Percentiles rank a stretch among this genome's conserved stretches.
Conservation (phyloP, 2,113 vertebrate species). For the Paramisgurnus dabryanus region DNA sequence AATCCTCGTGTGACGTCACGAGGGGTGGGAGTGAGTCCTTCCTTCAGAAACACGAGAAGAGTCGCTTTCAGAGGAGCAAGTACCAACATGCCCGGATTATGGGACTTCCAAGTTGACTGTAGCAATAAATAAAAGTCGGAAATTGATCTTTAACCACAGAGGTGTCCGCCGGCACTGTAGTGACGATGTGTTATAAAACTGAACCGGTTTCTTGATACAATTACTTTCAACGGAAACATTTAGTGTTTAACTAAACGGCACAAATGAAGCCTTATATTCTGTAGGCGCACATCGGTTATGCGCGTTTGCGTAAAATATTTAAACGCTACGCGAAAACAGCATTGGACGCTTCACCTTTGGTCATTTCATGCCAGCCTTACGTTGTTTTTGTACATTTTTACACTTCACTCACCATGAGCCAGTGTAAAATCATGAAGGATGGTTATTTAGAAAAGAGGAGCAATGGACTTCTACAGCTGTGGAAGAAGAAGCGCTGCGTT, state of each 20-base stretch:
- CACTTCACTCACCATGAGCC: slow-evolving; percentile 68
- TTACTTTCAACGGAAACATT: not conserved
- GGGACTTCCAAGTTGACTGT: slow-evolving; percentile 7
- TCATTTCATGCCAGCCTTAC: not conserved
- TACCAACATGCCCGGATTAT: slow-evolving; percentile 78
- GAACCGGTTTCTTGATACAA: not conserved
- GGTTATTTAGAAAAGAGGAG: slow-evolving; percentile 92
- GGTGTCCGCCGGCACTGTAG: not conserved
- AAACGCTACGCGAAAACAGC: not conserved
- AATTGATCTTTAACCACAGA: slow-evolving; percentile 9
- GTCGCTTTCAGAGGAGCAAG: slow-evolving; percentile 75
- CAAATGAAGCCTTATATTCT: not conserved
- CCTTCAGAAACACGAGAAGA: slow-evolving; percentile 55
- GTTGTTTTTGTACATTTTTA: not conserved
- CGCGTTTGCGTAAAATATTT: not conserved
- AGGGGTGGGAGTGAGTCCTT: slow-evolving; percentile 65
- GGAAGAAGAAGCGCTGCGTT: slow-evolving; percentile 91
- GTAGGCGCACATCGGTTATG: not conserved
- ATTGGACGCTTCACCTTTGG: not conserved
- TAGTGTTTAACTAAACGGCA: not conserved
- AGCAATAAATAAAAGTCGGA: slow-evolving; percentile 26
- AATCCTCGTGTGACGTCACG: slow-evolving; percentile 60
- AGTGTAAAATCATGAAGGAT: slow-evolving; percentile 80
- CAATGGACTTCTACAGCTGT: slow-evolving; percentile 89
- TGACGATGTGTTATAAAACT: not conserved